Evolutionary conservation across 1,140 invertebrate genomes (phyloP).

Genomic region (Melitaea cinxia): DNA sequence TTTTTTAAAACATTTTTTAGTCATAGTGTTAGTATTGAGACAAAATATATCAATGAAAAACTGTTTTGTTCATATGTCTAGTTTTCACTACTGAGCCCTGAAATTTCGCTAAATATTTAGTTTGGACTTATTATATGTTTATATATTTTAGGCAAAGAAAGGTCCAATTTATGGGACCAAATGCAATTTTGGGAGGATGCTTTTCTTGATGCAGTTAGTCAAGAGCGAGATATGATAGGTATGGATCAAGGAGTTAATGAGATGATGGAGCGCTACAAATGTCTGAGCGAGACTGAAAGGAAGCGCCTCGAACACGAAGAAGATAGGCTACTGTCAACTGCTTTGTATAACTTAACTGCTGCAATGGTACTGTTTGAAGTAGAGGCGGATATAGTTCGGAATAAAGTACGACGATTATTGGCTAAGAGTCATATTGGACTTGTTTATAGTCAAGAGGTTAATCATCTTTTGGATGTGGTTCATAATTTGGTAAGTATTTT

Average conservation of each 20-base stretch:
- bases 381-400: conserved; percentile 91
- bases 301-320: conserved; percentile 99
- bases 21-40: no score
- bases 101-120: no score
- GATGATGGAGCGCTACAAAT: conserved; percentile 99
- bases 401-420: conserved; percentile 95
- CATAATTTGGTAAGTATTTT: conserved; percentile 90
- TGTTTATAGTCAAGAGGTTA: conserved; percentile 98
- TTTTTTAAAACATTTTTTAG: no score
- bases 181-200: conserved; percentile 99
- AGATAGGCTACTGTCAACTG: conserved; percentile 96
- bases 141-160: conserved; percentile 72
- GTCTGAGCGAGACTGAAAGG: conserved; percentile 95
- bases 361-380: conserved; percentile 98
- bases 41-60: no score
- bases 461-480: conserved; percentile 97
- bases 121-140: background rate
- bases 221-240: conserved; percentile 99
- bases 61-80: no score
- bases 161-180: conserved; percentile 98
- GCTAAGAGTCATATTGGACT: conserved; percentile 99
- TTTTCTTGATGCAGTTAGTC: conserved; percentile 98
- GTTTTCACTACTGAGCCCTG: no score
- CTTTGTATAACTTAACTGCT: conserved; percentile 97
- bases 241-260: conserved; percentile 99